These are phyloP conservation scores for Sarcophaga carnaria DNA, from an alignment of 2,888 invertebrate genomes.

Conservation along the genomic window DNA sequence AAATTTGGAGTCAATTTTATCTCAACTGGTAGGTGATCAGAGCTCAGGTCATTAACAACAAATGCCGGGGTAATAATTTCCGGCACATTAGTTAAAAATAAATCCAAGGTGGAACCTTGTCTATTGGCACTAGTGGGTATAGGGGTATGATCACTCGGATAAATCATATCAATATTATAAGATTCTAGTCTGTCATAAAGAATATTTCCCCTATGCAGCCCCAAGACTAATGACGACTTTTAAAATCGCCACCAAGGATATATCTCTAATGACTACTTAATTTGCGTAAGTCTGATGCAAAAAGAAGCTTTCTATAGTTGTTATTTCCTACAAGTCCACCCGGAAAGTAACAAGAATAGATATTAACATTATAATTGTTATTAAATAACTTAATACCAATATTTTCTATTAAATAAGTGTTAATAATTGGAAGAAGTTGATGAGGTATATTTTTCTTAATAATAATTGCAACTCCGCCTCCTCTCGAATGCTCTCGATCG, in stretches of 20 bases:
- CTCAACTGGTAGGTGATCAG: constrained; percentile 27
- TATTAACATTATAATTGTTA: background rate
- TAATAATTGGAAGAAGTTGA: constrained; percentile 12
- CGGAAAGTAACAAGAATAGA: constrained; percentile 23
- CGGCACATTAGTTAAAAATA: too few species aligned
- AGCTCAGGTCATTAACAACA: constrained; percentile 29
- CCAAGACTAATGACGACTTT: too few species aligned
- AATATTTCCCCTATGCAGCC: too few species aligned
- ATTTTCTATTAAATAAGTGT: background rate
- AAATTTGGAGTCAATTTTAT: background rate
- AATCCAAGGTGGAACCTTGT: too few species aligned
- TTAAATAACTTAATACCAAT: constrained; percentile 1
- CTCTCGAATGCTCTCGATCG: background rate
- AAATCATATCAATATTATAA: too few species aligned
- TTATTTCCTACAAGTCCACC: background rate
- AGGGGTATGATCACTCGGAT: too few species aligned
- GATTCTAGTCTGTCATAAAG: too few species aligned
- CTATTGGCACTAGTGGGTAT: too few species aligned
- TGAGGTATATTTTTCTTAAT: constrained; percentile 3
- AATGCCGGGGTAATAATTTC: too few species aligned
- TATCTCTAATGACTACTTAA: background rate
- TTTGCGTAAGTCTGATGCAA: constrained; percentile 1
- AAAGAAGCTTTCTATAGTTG: background rate
- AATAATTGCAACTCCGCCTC: constrained; percentile 19
- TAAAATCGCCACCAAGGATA: background rate